Percentiles rank a stretch among this genome's conserved stretches.
phyloP scores from a whole-genome alignment of 2,797 vertebrate species.

The Arnoldichthys spilopterus region DNA sequence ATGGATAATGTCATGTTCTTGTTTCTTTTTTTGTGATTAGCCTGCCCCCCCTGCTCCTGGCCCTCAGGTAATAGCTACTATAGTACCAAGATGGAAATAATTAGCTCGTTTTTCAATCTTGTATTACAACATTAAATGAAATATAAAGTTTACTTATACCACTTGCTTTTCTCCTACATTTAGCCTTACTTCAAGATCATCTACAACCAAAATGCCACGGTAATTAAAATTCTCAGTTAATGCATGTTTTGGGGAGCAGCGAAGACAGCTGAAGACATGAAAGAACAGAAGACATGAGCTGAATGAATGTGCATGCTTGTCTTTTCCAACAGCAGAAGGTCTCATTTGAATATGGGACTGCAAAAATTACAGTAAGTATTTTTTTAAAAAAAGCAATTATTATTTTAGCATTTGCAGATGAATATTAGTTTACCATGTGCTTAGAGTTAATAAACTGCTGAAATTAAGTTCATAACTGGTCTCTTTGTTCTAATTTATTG shows the following conservation, averaged over 20 bases:
- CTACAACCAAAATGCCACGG: slow-evolving; percentile 59
- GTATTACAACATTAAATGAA: too few relatives aligned
- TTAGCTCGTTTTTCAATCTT: too few relatives aligned
- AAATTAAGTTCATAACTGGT: too few relatives aligned
- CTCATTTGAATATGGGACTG: slow-evolving; percentile 63
- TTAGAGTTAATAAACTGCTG: too few relatives aligned
- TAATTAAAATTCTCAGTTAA: slow-evolving; percentile 42
- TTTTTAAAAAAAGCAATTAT: neutral
- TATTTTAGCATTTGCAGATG: neutral
- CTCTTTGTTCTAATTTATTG: too few relatives aligned
- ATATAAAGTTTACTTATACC: too few relatives aligned
- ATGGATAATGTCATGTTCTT: neutral
- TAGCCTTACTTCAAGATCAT: slow-evolving; percentile 66
- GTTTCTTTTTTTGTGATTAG: neutral
- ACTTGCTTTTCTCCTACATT: neutral
- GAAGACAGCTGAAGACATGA: too few relatives aligned
- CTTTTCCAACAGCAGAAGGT: slow-evolving; percentile 57
- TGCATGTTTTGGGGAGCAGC: neutral
- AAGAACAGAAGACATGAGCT: too few relatives aligned
- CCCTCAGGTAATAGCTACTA: neutral
- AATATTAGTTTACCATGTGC: too few relatives aligned
- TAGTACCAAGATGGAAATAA: too few relatives aligned
- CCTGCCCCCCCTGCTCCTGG: neutral
- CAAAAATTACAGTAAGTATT: slow-evolving; percentile 63
- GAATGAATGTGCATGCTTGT: too few relatives aligned